Evolutionary conservation across 2,797 vertebrate species (phyloP).

Genomic region (Phalanger gymnotis): DNA sequence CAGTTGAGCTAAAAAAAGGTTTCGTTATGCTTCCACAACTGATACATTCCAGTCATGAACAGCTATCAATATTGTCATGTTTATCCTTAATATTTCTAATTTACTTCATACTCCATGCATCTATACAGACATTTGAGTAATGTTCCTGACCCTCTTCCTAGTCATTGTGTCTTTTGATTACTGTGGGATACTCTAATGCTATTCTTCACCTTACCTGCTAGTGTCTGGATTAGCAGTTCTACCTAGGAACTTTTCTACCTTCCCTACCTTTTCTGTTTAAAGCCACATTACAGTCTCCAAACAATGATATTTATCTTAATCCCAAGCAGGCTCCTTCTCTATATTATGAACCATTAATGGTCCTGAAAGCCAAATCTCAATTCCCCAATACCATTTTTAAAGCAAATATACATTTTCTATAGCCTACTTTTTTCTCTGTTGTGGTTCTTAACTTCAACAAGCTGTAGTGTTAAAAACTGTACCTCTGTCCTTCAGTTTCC

Average conservation of each 20-base stretch:
- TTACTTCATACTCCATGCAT: neutral
- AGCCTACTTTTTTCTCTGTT: neutral
- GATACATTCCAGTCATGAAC: neutral
- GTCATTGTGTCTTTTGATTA: neutral
- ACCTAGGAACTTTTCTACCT: neutral
- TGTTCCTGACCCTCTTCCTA: neutral
- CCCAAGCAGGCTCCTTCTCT: neutral
- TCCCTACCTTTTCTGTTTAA: neutral
- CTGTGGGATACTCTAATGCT: neutral
- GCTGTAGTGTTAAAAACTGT: neutral
- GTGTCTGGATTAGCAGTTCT: neutral
- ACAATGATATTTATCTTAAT: neutral
- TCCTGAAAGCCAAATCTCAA: neutral
- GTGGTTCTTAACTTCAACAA: neutral
- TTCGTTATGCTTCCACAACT: neutral
- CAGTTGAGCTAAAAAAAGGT: neutral
- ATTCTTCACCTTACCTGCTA: neutral
- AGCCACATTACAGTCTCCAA: neutral
- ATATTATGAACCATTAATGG: neutral
- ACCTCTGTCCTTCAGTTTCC: neutral
- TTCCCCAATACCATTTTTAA: neutral
- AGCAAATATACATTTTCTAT: neutral
- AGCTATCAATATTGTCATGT: neutral
- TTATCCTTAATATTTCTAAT: neutral
- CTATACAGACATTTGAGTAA: neutral